phyloP scores from a whole-genome alignment of 2,797 vertebrate genomes.

The Phataginus tetradactyla region DNA sequence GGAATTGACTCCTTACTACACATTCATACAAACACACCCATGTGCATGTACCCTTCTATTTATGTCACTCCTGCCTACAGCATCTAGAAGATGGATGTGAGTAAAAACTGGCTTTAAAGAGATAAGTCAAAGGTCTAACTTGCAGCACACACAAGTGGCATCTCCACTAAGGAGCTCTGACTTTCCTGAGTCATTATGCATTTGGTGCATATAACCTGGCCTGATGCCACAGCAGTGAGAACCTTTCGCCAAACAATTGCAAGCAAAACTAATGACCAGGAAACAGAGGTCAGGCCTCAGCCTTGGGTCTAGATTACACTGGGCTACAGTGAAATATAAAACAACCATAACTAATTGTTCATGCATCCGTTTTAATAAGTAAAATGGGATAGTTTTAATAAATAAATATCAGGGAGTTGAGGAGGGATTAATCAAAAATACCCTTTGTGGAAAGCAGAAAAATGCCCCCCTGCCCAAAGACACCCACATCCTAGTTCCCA shows the following conservation, averaged over 20 bases:
- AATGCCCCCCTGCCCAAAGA: neutral
- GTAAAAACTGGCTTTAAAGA: neutral
- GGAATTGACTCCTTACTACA: neutral
- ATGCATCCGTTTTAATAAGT: neutral
- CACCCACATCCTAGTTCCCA: neutral
- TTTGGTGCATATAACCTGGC: neutral
- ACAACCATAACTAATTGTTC: neutral
- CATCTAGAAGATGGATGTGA: neutral
- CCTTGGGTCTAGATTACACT: neutral
- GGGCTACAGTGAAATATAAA: neutral
- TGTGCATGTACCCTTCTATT: neutral
- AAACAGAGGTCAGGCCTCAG: neutral
- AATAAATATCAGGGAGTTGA: neutral
- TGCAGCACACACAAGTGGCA: neutral
- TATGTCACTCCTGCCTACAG: neutral
- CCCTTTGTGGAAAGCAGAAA: neutral
- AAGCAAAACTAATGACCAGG: neutral
- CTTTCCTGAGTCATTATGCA: neutral
- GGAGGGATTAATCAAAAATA: neutral
- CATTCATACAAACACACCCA: neutral
- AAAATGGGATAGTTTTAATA: neutral
- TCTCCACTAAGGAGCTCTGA: neutral
- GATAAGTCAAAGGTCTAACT: neutral
- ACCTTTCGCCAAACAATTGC: neutral
- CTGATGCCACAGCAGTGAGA: neutral